These are phyloP conservation scores for Drosophila multiciliata DNA, from an alignment of 2,888 invertebrate species.

Conservation along the genomic window DNA sequence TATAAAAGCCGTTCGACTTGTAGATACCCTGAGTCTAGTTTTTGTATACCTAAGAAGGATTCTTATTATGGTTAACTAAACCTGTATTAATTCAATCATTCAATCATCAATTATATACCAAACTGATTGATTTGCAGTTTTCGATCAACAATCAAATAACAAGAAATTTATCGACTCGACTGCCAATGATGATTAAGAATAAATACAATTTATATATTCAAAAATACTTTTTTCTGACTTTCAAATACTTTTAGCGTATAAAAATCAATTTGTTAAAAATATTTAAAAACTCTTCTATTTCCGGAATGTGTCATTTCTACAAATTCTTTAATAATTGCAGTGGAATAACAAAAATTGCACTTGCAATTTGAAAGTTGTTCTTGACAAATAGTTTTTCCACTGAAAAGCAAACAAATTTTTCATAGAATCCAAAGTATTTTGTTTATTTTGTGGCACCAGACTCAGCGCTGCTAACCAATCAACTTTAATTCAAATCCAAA, in stretches of 20 bases:
- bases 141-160: too few species aligned
- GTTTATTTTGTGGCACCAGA: slow-evolving; percentile 20
- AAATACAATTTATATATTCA: neutral
- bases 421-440: slow-evolving; percentile 5
- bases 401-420: slow-evolving; percentile 9
- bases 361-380: neutral
- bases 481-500: slow-evolving; percentile 8
- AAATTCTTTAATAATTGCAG: neutral
- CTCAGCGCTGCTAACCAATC: slow-evolving; percentile 29
- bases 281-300: neutral
- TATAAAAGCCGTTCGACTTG: neutral
- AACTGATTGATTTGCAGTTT: too few species aligned
- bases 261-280: neutral
- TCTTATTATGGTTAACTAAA: neutral
- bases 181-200: neutral
- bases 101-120: neutral
- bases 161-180: neutral
- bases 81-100: neutral
- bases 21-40: neutral
- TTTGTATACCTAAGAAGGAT: neutral
- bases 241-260: neutral
- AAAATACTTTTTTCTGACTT: neutral
- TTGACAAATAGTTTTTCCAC: slow-evolving; percentile 11
- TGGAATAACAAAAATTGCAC: neutral
- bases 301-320: neutral